Base-by-base conservation (phyloP, 2,888 invertebrate genomes). In the Drosophila phalerata region DNA sequence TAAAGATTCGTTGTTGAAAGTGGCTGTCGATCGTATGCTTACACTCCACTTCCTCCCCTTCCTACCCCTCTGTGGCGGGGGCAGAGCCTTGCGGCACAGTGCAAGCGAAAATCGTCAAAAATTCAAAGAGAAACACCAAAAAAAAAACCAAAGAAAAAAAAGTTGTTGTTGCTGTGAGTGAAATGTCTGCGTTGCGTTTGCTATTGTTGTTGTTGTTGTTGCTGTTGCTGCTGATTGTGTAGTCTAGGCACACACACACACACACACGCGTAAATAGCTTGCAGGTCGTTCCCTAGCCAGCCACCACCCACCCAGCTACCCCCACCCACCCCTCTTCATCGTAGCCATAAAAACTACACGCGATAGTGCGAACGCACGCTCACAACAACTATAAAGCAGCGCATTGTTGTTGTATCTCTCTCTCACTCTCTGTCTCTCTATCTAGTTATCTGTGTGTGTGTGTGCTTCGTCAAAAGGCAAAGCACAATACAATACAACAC, bases 1-100 rank as follows among this genome's bases (percentile, higher is more conserved):
- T 70, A 89, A 84, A 86, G 74, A 87, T 66, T 84, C 73, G 87
- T 62, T 72, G 81, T 74, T 72, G 85, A 81, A 81, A 78, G 85
- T 81, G 56, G 68, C 76, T 57, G 77, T 71, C 63, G 71, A 80
- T 76, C 76, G 60, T 58, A 56, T 45, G 53, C 42, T 38, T 45
- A 38, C 43, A 43, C 2, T 19, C 52, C 52, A 5, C 30, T 22
- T 13, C 38, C 4, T 6, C 40, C 32, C 34, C 19, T 15, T 30
- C 28, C 48, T 25, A 0, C 17, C n/a, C 40, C 43, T 11, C n/a
- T 6, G 11, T n/a, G 11, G 58, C 15, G 15, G 57, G 15, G 53
- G 19, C 67, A 9, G 57, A 61, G 74, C 75, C 75, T 73, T 74
- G 61, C 63, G n/a, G 32, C 40, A 15, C 37, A 65, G 48, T 67